Evolutionary conservation across 23 tunicate genomes (phyloP), one percentile per base, ranked within the genome.

Genomic region (Corella eumyota): DNA sequence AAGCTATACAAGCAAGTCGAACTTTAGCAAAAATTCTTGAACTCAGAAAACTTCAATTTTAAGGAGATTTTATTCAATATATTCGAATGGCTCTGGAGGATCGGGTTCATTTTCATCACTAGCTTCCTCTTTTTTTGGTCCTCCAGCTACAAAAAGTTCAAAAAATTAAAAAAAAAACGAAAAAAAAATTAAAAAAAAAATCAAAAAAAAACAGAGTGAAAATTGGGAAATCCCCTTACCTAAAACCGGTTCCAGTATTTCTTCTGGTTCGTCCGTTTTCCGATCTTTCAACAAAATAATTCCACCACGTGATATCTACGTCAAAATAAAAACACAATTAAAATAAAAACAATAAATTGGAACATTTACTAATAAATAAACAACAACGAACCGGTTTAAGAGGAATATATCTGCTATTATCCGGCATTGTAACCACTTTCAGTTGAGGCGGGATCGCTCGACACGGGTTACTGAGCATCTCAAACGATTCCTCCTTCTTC

Each of bases 71-170:
- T 63, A 73, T 15, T 88, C 96, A 19, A 44, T 45, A 50, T 72
- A 88, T 67, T 88, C 96, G 44, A 88, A 88, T 46, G 96, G 96
- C 49, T 78, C 90, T 32, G 96, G 96, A 33, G 96, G 96, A 48
- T 73, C 81, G 20, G 96, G 96, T 66, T 88, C 96, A 45, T 73
- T 73, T 61, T 62, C 83, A 44, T 82, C 90, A 20, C 79, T 90
- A 7, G 81, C 72, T 2, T 73, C 81, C 37, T 88, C 80, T 32
- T 67, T 67, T 44, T 80, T 80, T n/a, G 96, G 76, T 25, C 96
- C 96, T 15, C 80, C 90, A 59, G 96, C 94, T 76, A 64, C 32
- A 53, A 53, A 15, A 53, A 53, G n/a, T n/a, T n/a, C n/a, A n/a
- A n/a, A n/a, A n/a, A n/a, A n/a, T n/a, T n/a, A n/a, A n/a, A n/a